Evolutionary conservation across 2,797 vertebrate species (phyloP).

Genomic region (Acanthis flammea): DNA sequence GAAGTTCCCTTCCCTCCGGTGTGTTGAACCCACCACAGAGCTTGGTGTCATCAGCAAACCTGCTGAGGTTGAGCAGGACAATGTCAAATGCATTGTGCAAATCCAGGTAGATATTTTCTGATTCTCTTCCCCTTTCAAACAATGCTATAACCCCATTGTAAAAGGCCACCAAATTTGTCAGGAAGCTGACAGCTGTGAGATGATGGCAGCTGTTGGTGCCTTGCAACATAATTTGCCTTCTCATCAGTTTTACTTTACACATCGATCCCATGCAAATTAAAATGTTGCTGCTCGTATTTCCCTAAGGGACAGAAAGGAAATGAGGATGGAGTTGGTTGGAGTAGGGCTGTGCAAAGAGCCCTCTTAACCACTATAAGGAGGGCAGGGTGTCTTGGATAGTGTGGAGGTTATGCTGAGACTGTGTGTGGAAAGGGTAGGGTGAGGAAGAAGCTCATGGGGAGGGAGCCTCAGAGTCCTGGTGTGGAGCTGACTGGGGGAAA

Average conservation of each 20-base stretch:
- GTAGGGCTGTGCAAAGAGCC: not conserved
- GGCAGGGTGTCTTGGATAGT: not conserved
- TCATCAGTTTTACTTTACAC: not conserved
- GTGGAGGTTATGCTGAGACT: not conserved
- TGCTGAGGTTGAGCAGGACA: not conserved
- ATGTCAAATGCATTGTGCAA: not conserved
- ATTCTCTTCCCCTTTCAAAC: not conserved
- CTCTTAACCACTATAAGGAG: not conserved
- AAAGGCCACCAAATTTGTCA: not conserved
- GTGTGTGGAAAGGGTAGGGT: not conserved
- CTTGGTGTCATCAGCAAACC: not conserved
- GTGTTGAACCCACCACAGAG: not conserved
- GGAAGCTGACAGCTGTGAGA: not conserved
- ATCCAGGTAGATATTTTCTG: not conserved
- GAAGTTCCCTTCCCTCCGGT: not conserved
- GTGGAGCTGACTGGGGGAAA: not conserved
- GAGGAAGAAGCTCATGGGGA: not conserved
- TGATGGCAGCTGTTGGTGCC: not conserved
- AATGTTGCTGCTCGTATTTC: not conserved
- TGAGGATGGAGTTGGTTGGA: not conserved
- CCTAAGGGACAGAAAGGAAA: not conserved
- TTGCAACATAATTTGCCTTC: constrained; percentile 15
- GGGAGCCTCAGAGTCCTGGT: not conserved
- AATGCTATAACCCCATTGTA: not conserved
- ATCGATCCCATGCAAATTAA: not conserved